phyloP scores from a whole-genome alignment of 2,888 invertebrate species.

The Steromphala cineraria region DNA sequence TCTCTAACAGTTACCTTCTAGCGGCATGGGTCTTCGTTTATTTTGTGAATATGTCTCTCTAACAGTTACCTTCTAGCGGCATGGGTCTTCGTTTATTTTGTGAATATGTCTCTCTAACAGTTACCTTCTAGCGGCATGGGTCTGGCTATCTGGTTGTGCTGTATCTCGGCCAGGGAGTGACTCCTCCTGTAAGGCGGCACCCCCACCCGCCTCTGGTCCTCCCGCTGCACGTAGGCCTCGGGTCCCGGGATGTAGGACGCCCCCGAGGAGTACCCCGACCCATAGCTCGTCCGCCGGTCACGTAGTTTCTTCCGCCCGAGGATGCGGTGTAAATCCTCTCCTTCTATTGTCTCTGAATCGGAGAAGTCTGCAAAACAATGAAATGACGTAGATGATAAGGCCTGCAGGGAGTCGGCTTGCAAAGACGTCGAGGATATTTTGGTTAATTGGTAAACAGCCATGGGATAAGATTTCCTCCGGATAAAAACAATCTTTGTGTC shows the following conservation, averaged over 20 bases:
- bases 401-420: background rate
- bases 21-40: no score
- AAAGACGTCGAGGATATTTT: background rate
- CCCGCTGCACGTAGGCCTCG: conserved; percentile 29
- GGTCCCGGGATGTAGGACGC: background rate
- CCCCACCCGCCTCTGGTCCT: conserved; percentile 40
- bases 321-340: conserved; percentile 46
- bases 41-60: no score
- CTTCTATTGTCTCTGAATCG: conserved; percentile 64
- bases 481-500: no score
- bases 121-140: conserved; percentile 61
- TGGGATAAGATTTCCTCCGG: no score
- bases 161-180: conserved; percentile 64
- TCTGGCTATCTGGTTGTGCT: conserved; percentile 35
- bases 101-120: background rate
- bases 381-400: background rate
- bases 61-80: no score
- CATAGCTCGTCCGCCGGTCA: conserved; percentile 41
- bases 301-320: conserved; percentile 22
- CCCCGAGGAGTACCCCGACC: conserved; percentile 10
- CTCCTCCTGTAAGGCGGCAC: conserved; percentile 59
- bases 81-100: no score
- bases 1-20: no score
- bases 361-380: conserved; percentile 56
- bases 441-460: no score